Conservation (phyloP, 2,888 invertebrate species). For the Melanostoma scalare region DNA sequence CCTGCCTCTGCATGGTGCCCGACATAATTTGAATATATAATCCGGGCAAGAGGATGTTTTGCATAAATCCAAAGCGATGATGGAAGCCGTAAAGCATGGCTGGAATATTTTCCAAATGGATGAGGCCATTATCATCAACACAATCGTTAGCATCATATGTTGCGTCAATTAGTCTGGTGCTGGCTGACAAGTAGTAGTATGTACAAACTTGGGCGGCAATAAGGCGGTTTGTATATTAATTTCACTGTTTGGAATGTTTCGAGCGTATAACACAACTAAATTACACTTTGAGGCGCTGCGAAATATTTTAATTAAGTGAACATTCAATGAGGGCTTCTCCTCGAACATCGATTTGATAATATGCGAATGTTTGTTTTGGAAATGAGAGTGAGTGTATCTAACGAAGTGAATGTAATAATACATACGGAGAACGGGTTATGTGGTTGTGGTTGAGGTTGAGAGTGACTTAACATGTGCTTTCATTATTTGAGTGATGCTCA, state of each 20-base stretch:
- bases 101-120: conserved; percentile 50
- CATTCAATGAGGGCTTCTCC: not conserved
- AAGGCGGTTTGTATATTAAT: not conserved
- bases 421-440: no score
- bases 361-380: not conserved
- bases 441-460: no score
- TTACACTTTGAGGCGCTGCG: not conserved
- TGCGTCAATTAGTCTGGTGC: conserved; percentile 60
- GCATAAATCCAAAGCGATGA: conserved; percentile 38
- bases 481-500: no score
- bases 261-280: not conserved
- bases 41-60: conserved; percentile 42
- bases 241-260: not conserved
- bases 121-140: conserved; percentile 62
- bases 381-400: not conserved
- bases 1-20: conserved; percentile 47
- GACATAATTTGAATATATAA: conserved; percentile 67
- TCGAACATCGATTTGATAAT: not conserved
- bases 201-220: not conserved
- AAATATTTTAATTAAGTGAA: conserved; percentile 4
- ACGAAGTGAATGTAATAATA: not conserved
- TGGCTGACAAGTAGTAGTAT: conserved; percentile 43
- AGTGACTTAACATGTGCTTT: no score
- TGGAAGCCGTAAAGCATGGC: conserved; percentile 32
- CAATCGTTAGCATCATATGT: conserved; percentile 67